Evolutionary conservation across 2,888 invertebrate genomes (phyloP), one percentile per base, ranked within the genome.

Genomic region (Conus canariensis): DNA sequence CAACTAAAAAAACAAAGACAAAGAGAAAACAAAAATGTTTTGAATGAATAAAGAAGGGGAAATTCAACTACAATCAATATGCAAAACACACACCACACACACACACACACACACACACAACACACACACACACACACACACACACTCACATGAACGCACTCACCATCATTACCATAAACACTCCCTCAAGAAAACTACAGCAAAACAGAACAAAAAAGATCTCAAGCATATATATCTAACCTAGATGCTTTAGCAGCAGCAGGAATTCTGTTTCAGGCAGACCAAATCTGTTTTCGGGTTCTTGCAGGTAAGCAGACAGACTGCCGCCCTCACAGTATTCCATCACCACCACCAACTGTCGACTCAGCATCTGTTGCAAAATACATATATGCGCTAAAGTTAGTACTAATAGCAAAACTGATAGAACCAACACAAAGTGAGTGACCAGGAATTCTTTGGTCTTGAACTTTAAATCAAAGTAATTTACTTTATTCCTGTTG

Each of bases 211-310:
- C 45, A 45, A 45, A 45, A 45, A 45, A 45, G 30, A 30, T 30
- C 30, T 30, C n/a, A n/a, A n/a, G n/a, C n/a, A n/a, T n/a, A n/a
- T n/a, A n/a, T 8, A 25, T 3, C 67, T 59, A 60, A 94, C 94
- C 92, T 92, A 96, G 96, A 94, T 77, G 99, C 97, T 96, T 99
- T 98, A 99, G 96, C 0, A 99, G 98, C 7, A 98, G 96, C 14
- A 99, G 96, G 95, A 99, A 99, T 96, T 99, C 99, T 67, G 97
- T 97, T 95, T 99, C 99, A 56, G 98, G 98, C 60, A 99, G 97
- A 0, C 99, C 99, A 95, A 98, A 98, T 0, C 98, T 98, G 96
- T 99, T 99, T 96, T 99, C 98, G 0, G 99, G 99, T 96, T 99
- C 98, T 94, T 99, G 99, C 6, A 99, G 97, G 88, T 99, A 98